phyloP scores from a whole-genome alignment of 2,888 invertebrate genomes.

The Cantharis flavilabris region DNA sequence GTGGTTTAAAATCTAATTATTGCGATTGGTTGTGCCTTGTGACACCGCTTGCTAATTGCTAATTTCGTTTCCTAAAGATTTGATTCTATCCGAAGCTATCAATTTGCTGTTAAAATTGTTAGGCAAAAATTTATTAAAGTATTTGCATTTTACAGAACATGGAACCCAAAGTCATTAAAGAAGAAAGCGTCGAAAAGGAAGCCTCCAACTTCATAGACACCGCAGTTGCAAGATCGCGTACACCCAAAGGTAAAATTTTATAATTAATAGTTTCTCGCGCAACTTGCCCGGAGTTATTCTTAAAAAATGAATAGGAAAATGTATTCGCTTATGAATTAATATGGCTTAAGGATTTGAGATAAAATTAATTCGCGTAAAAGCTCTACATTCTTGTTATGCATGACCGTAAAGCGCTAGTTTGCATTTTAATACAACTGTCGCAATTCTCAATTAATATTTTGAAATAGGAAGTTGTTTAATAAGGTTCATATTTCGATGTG shows the following conservation, averaged over 20 bases:
- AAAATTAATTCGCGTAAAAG: conserved; percentile 4
- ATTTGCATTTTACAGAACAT: conserved; percentile 56
- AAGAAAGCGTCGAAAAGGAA: conserved; percentile 63
- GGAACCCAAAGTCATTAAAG: conserved; percentile 66
- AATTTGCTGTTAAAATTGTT: conserved; percentile 11
- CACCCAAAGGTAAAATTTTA: conserved; percentile 43
- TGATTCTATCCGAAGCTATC: conserved; percentile 14
- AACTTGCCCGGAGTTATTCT: not conserved
- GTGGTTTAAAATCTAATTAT: conserved; percentile 46
- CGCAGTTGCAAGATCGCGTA: conserved; percentile 42
- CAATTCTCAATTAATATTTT: conserved; percentile 24
- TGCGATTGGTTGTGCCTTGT: conserved; percentile 35
- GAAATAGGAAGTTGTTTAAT: conserved; percentile 21
- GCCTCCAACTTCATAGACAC: conserved; percentile 42
- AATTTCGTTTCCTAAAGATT: conserved; percentile 24
- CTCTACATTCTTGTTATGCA: conserved; percentile 18
- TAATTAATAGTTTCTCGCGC: not conserved
- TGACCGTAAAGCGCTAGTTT: conserved; percentile 19
- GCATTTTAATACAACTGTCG: conserved; percentile 27
- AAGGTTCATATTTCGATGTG: conserved; percentile 28
- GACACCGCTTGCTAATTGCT: conserved; percentile 27
- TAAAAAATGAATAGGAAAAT: not conserved
- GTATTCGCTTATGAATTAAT: not conserved
- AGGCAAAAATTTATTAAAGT: not conserved
- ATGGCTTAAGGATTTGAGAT: not conserved